Base-by-base conservation (phyloP, 2,888 invertebrate species). In the Euzophera pinguis region DNA sequence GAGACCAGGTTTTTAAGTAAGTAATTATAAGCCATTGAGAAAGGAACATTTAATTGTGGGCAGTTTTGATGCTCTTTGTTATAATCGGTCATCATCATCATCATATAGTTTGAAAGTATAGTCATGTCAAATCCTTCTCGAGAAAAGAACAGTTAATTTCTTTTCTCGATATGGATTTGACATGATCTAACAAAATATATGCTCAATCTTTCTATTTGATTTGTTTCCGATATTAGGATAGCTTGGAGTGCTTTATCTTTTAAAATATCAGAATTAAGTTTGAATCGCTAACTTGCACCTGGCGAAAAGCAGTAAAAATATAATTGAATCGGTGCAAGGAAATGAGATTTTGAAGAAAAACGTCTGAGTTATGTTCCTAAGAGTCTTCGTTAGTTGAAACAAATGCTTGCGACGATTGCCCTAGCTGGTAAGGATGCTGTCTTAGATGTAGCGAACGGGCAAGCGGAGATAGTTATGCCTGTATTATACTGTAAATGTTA, bases 321-420 rank as follows among this genome's bases (percentile, higher is more conserved):
- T 45, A 32, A 45, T 45, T 45, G 32, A 45, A 45, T 45, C 45
- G 42, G 27, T 34, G 45, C 45, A n/a, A 32, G 45, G 45, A 45
- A 45, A 45, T 45, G 45, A 45, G 45, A 34, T 45, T 45, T 14
- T 32, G 34, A 45, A 32, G 34, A 32, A 45, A 45, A 45, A 45
- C 16, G 45, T 10, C 16, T 45, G 45, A 45, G 14, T 45, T 45
- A 45, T 32, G 45, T 45, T 6, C 32, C 39, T 8, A 3, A 6
- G n/a, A 32, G 45, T 32, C 3, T 22, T 32, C 45, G 29, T 45
- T 45, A 45, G 45, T 45, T 32, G 32, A 8, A 45, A 45, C 32
- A 45, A 45, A 34, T 45, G 32, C 32, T 13, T 3, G 14, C 9
- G 10, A 13, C 29, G 10, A 17, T 17, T 41, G 10, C 9, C 17